Evolutionary conservation across 2,888 invertebrate species (phyloP).

Genomic region (Catocala sponsa): DNA sequence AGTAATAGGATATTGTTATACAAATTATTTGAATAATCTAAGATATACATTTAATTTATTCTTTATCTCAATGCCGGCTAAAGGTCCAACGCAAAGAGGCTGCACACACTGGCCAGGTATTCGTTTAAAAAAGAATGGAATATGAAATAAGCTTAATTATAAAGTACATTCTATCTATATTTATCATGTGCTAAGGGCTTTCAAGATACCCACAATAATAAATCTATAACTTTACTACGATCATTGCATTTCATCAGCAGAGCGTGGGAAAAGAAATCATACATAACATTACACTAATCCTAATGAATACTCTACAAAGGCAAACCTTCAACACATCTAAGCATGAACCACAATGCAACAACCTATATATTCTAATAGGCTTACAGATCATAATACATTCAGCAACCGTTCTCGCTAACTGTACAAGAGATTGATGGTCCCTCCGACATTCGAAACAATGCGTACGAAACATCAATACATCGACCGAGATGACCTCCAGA

Average conservation of each 20-base stretch:
- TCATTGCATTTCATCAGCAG: constrained; percentile 7
- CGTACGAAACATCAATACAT: constrained; percentile 69
- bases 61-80: no score
- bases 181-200: no score
- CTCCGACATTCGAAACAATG: constrained; percentile 77
- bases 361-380: constrained; percentile 63
- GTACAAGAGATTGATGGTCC: constrained; percentile 77
- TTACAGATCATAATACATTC: constrained; percentile 60
- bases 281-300: constrained; percentile 47
- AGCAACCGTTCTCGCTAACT: constrained; percentile 62
- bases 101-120: no score
- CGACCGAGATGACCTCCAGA: constrained; percentile 67
- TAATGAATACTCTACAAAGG: constrained; percentile 44
- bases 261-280: constrained; percentile 43
- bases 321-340: constrained; percentile 33
- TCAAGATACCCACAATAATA: no score
- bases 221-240: no score
- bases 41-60: no score
- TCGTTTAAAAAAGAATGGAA: no score
- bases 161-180: no score
- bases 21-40: no score
- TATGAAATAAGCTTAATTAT: no score
- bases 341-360: constrained; percentile 46
- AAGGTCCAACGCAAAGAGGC: no score
- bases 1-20: no score